These are phyloP conservation scores for Pelecanus crispus DNA, from an alignment of 2,113 vertebrate species.

Conservation along the genomic window DNA sequence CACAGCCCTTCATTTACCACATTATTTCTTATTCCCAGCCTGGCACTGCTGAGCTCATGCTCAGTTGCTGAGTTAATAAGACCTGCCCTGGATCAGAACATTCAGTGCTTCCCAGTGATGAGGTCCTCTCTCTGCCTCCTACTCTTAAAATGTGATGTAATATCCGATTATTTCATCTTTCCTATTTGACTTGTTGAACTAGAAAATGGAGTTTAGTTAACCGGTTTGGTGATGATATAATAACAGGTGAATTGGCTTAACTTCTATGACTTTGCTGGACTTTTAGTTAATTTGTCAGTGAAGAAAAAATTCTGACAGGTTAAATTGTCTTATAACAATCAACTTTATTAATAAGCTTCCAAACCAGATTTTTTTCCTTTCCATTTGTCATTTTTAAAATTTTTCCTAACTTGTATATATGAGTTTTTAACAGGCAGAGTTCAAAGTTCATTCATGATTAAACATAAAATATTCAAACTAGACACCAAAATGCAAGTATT, in stretches of 20 bases:
- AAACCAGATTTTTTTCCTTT: not conserved
- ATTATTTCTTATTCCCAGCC: not conserved
- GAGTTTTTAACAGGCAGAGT: not conserved
- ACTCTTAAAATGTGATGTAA: conserved; percentile 9
- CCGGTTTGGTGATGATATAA: not conserved
- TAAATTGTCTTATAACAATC: not conserved
- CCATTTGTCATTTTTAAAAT: not conserved
- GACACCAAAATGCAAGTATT: not conserved
- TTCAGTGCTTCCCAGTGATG: not conserved
- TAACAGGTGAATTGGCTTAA: not conserved
- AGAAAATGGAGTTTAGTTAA: conserved; percentile 32
- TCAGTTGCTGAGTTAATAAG: conserved; percentile 3
- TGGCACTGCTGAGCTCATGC: not conserved
- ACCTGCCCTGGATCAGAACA: not conserved
- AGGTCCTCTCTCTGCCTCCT: not conserved
- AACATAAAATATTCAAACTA: not conserved
- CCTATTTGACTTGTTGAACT: conserved; percentile 19
- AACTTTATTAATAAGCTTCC: not conserved
- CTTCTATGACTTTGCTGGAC: not conserved
- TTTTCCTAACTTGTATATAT: not conserved
- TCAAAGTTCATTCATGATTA: not conserved
- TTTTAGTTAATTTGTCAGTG: not conserved
- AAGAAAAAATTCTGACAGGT: not conserved
- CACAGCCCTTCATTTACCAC: not conserved
- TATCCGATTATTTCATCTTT: not conserved